Evolutionary conservation across 2,888 invertebrate genomes (phyloP), one percentile per base, ranked within the genome.

Genomic region (Latrodectus hesperus): DNA sequence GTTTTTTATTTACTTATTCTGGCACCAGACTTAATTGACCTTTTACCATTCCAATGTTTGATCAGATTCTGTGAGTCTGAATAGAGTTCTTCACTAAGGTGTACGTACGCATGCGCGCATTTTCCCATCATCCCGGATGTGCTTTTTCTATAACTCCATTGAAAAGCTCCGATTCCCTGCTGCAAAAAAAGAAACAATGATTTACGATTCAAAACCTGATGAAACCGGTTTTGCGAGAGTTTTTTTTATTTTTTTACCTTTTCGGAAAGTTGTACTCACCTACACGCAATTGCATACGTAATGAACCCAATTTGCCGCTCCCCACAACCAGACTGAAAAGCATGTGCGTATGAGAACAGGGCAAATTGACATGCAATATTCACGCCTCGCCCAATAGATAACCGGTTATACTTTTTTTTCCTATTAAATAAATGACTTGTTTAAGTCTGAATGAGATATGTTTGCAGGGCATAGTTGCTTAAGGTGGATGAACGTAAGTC

Each of bases 201-300:
- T 87, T 87, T 87, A 87, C 77, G 81, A 77, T 65, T 68, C 72
- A 65, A 49, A 81, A 64, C 79, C 70, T 49, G 70, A 52, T 80
- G 85, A 86, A 86, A 87, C 86, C 86, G 77, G 86, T 87, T 87
- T 52, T 74, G 67, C 53, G 72, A 67, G 72, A 26, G n/a, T 65
- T 76, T 65, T 60, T n/a, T 12, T 70, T 17, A 60, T 11, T 55
- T 52, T 52, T 14, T 12, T n/a, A 65, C 10, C 38, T 38, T 38
- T 38, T 38, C 4, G 38, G 38, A 38, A 38, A 3, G 38, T 22
- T 55, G 75, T 65, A 64, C 68, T 74, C 74, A 52, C 73, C 74
- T 79, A 72, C 85, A 85, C 85, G 85, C 85, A 79, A 77, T 9
- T 51, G 74, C 60, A 84, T 78, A 68, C 73, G 52, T 73, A 78